A percentile compares a stretch with the other conserved stretches of the same genome.
Evolutionary conservation across 2,113 vertebrate species (phyloP).

Genomic region (Cebus imitator): DNA sequence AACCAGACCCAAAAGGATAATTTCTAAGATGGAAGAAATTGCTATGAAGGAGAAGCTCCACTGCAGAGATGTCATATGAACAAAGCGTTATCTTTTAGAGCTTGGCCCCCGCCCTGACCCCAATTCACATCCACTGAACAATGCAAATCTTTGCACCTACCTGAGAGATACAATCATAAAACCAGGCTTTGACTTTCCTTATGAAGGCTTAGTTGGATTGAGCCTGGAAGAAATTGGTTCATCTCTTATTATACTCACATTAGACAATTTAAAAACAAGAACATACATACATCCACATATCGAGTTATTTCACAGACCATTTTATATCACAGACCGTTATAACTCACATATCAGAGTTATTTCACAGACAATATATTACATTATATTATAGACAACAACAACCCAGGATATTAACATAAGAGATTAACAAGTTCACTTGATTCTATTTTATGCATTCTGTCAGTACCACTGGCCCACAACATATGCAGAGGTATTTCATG

Average conservation of each 20-base stretch:
- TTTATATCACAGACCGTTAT: background rate
- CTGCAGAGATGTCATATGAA: background rate
- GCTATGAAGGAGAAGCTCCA: background rate
- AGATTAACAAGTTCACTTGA: background rate
- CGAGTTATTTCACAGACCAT: background rate
- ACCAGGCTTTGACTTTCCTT: background rate
- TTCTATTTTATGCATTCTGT: background rate
- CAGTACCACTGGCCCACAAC: background rate
- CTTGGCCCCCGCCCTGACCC: background rate
- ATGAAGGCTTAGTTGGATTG: background rate
- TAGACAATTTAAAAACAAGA: background rate
- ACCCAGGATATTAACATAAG: background rate
- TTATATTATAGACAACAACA: background rate
- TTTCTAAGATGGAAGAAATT: background rate
- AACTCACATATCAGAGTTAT: background rate
- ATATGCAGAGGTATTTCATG: background rate
- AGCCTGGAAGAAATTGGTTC: slow-evolving; percentile 48
- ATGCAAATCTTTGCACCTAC: background rate
- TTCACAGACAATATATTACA: background rate
- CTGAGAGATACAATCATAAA: background rate
- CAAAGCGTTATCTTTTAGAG: background rate
- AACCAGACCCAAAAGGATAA: background rate
- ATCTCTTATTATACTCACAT: background rate
- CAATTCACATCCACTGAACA: background rate
- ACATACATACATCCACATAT: background rate